Evolutionary conservation across 2,113 vertebrate genomes (phyloP).

Genomic region (Cheilinus undulatus): DNA sequence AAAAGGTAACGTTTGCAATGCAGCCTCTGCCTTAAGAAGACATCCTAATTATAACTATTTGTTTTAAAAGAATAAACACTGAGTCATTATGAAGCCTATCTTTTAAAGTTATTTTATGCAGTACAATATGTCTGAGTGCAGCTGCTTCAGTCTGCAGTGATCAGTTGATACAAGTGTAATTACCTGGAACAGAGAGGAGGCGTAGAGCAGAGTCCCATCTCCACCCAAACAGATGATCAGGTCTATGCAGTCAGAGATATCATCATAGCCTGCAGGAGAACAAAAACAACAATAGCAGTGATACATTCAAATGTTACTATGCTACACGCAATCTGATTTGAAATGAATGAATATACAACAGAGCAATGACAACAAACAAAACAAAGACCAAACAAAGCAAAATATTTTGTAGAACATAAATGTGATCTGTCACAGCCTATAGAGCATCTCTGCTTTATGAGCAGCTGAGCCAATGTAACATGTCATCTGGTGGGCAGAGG

Average conservation of each 20-base stretch:
- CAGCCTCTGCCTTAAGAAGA: background rate
- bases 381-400: background rate
- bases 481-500: background rate
- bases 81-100: background rate
- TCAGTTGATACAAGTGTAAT: background rate
- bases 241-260: conserved; percentile 87
- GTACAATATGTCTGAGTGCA: background rate
- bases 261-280: conserved; percentile 81
- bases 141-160: background rate
- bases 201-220: conserved; percentile 87
- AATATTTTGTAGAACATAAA: background rate
- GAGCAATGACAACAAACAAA: background rate
- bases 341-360: background rate
- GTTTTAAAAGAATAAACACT: background rate
- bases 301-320: background rate
- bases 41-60: background rate
- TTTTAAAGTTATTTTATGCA: background rate
- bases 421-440: background rate
- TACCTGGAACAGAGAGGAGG: conserved; percentile 88
- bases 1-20: background rate
- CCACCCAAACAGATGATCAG: conserved; percentile 88
- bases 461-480: background rate
- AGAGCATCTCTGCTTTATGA: background rate
- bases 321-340: background rate
- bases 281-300: background rate